Conservation (phyloP, 2,888 invertebrate genomes). For the Microplitis manilae region DNA sequence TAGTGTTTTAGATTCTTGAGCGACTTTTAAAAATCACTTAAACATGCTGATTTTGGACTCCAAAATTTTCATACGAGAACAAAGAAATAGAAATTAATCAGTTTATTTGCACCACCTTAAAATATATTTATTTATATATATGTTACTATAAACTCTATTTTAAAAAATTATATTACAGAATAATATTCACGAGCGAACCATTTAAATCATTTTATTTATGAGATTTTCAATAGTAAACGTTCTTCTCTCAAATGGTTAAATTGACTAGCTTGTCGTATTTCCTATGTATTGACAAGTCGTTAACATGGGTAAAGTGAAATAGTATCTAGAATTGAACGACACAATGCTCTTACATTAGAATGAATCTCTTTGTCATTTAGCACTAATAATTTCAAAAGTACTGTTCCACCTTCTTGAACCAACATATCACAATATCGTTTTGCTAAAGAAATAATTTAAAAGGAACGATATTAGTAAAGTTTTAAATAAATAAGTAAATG, state of each 20-base stretch:
- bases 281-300: conserved; percentile 49
- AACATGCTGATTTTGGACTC: too few species aligned
- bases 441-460: conserved; percentile 71
- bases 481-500: neutral
- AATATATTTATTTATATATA: too few species aligned
- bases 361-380: conserved; percentile 68
- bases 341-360: conserved; percentile 66
- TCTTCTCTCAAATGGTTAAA: conserved; percentile 52
- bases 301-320: conserved; percentile 65
- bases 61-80: too few species aligned
- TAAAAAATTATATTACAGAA: neutral
- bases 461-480: conserved; percentile 3
- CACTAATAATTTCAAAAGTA: conserved; percentile 71
- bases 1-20: too few species aligned
- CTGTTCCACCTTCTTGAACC: conserved; percentile 75
- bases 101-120: too few species aligned
- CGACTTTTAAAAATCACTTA: too few species aligned
- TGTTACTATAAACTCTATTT: too few species aligned
- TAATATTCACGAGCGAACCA: conserved; percentile 14
- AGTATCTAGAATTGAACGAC: conserved; percentile 67
- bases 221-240: conserved; percentile 36
- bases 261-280: conserved; percentile 63
- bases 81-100: too few species aligned
- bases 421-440: conserved; percentile 80
- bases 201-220: conserved; percentile 22